These are phyloP conservation scores for Himalopsyche tibetana DNA, from an alignment of 2,888 invertebrate species.

Conservation along the genomic window DNA sequence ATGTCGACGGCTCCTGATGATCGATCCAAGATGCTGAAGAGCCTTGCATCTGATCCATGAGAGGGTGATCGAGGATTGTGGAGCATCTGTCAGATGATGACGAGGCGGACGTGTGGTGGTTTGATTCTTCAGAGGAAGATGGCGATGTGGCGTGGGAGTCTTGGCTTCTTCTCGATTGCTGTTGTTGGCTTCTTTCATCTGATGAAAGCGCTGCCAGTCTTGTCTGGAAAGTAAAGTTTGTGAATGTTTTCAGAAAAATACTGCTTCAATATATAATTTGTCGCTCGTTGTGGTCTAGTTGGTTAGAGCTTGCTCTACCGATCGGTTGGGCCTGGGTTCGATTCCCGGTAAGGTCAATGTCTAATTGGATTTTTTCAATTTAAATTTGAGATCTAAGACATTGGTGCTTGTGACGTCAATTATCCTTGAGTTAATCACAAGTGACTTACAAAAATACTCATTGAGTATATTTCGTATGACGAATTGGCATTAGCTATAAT, in stretches of 20 bases:
- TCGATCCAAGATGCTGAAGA: conserved; percentile 58
- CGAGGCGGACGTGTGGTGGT: conserved; percentile 17
- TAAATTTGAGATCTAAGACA: too few species aligned
- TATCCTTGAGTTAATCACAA: too few species aligned
- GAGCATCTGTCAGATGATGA: background rate
- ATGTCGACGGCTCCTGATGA: conserved; percentile 63
- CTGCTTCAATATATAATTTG: too few species aligned
- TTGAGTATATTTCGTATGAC: too few species aligned
- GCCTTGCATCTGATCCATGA: background rate
- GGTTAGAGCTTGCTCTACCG: too few species aligned
- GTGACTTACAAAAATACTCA: too few species aligned
- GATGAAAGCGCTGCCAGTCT: conserved; percentile 68
- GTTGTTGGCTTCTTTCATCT: conserved; percentile 49
- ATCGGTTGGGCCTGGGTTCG: too few species aligned
- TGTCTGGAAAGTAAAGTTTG: conserved; percentile 68
- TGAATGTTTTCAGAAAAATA: background rate
- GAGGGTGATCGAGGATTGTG: conserved; percentile 7
- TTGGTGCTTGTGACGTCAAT: too few species aligned
- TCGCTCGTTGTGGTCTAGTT: too few species aligned
- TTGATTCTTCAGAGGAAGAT: conserved; percentile 55
- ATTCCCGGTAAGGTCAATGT: too few species aligned
- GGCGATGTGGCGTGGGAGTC: conserved; percentile 50
- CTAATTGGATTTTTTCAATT: too few species aligned
- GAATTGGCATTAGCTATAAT: too few species aligned
- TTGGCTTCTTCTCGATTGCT: conserved; percentile 53